Conservation (phyloP, 2,888 invertebrate species). For the Caenorhabditis virilis region DNA sequence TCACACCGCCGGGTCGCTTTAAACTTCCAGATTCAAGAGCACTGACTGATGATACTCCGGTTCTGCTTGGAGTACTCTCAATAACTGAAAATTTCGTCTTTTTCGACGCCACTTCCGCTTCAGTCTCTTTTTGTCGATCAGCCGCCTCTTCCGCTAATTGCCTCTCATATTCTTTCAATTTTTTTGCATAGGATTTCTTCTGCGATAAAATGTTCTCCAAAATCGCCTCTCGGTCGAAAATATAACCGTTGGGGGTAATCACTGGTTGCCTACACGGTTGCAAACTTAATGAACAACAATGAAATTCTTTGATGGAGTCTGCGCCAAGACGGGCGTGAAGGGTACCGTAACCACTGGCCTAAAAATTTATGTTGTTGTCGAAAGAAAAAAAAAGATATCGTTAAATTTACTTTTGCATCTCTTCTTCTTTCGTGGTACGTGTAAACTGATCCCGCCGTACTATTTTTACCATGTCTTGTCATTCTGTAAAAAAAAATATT, state of each 20-base stretch:
- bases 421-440: conserved; percentile 96
- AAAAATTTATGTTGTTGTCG: not conserved
- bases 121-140: conserved; percentile 29
- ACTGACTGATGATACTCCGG: conserved; percentile 16
- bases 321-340: conserved; percentile 80
- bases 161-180: conserved; percentile 85
- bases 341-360: conserved; percentile 82
- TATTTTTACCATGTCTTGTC: conserved; percentile 90
- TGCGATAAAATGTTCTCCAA: conserved; percentile 90
- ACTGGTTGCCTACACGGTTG: conserved; percentile 85
- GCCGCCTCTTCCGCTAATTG: conserved; percentile 54
- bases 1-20: conserved; percentile 31
- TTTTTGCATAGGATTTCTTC: conserved; percentile 86
- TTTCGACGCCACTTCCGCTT: conserved; percentile 15
- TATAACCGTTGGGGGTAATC: conserved; percentile 78
- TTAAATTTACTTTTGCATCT: conserved; percentile 77
- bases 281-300: conserved; percentile 92
- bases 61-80: conserved; percentile 38
- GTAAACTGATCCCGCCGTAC: conserved; percentile 96
- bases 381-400: not conserved
- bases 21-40: not conserved
- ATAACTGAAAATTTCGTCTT: conserved; percentile 26
- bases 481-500: conserved; percentile 68
- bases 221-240: conserved; percentile 96
- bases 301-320: conserved; percentile 92